Evolutionary conservation across 92 coral and sea anemone species (phyloP), one percentile per base, ranked within the genome.

Genomic region (Hydrozoanthus gracilis): DNA sequence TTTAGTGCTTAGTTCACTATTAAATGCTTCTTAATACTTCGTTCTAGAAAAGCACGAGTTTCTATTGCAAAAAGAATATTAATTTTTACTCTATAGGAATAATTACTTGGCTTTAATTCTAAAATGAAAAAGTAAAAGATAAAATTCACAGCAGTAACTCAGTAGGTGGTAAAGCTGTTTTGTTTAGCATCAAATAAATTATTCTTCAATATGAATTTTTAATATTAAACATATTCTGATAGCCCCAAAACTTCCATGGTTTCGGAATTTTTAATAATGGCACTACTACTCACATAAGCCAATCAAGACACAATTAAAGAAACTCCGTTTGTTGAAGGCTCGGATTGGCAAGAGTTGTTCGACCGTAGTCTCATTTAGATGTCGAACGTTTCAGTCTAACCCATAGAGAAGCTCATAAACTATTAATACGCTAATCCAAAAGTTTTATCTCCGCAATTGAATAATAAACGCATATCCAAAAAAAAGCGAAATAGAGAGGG

Each of bases 121-220:
- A 70, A 47, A 6, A 60, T n/a, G 9, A 44, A 7, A n/a, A 65
- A 44, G 15, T 9, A 55, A 9, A 50, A 39, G 49, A 65, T 80
- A 4, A 12, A 7, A 64, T 15, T 80, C 66, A 35, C 10, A 54
- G 61, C 14, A 64, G 50, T 9, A 27, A 50, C 85, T 27, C 74
- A 8, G 15, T 49, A 12, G 75, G 85, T 49, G 61, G 45, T 11
- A 6, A 49, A 6, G 14, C 58, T 80, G 74, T 80, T 64, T 64
- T 80, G 73, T 64, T 64, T 52, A 64, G 49, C 7, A 15, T 80
- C 61, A 49, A 62, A 80, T 62, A 80, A 64, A 80, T 54, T 76
- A 80, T 64, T 80, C 60, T 9, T 65, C 62, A 45, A 48, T 46
- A 80, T 80, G 52, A 49, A 80, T 80, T 48, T 48, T 80, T 80